phyloP scores from a whole-genome alignment of 35 echinoderm and acorn worm genomes.

The Anneissia japonica region DNA sequence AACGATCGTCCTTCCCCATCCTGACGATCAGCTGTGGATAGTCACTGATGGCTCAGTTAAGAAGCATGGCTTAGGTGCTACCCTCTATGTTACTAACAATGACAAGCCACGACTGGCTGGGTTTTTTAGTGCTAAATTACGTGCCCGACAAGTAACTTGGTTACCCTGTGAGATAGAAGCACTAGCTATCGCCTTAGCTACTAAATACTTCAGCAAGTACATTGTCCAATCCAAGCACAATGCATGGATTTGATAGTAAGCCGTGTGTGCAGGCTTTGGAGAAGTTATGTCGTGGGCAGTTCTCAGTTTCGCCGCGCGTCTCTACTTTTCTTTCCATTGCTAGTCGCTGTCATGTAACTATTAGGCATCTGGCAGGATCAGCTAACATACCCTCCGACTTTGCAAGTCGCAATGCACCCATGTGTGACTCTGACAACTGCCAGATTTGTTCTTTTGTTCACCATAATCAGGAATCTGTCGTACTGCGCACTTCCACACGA shows the following conservation, averaged over 20 bases:
- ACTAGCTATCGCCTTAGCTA: too few species aligned
- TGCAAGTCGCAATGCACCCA: background rate
- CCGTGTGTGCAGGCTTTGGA: too few species aligned
- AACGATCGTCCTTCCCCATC: slow-evolving; percentile 39
- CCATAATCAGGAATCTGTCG: background rate
- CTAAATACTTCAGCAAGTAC: too few species aligned
- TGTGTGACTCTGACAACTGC: background rate
- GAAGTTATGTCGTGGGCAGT: slow-evolving; percentile 24
- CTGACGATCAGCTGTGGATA: slow-evolving; percentile 31
- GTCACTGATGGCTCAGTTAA: slow-evolving; percentile 43
- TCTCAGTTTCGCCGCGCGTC: background rate
- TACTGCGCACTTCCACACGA: background rate
- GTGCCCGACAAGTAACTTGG: too few species aligned
- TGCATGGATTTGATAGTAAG: too few species aligned
- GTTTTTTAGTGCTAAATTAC: slow-evolving; percentile 19
- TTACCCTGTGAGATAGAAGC: too few species aligned
- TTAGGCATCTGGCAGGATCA: background rate
- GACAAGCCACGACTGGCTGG: background rate
- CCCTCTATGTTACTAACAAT: slow-evolving; percentile 14
- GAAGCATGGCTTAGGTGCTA: slow-evolving; percentile 22
- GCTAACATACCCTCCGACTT: background rate
- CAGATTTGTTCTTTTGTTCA: background rate
- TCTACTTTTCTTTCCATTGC: background rate
- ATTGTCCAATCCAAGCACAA: too few species aligned
- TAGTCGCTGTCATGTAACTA: background rate